Conservation (phyloP, 2,888 invertebrate genomes). For the Synanthedon tipuliformis region DNA sequence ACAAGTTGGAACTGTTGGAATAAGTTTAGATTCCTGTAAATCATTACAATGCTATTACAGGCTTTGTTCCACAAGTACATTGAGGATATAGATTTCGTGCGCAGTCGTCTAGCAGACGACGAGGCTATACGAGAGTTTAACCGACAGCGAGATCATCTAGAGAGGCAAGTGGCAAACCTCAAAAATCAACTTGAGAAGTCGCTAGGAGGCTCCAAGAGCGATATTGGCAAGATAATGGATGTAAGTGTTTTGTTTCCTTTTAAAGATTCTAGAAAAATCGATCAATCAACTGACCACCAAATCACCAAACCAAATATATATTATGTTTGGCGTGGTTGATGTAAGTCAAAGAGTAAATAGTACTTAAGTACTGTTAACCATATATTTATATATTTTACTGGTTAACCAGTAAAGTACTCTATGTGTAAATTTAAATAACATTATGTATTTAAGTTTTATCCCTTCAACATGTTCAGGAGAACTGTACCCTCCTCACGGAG, state of each 20-base stretch:
- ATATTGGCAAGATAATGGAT: slow-evolving; percentile 75
- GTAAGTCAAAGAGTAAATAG: too few species aligned
- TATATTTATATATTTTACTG: too few species aligned
- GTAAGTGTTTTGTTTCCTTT: slow-evolving; percentile 29
- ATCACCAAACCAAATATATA: too few species aligned
- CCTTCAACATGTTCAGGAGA: slow-evolving; percentile 65
- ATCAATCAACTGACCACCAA: too few species aligned
- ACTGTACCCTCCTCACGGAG: slow-evolving; percentile 80
- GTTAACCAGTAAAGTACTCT: too few species aligned
- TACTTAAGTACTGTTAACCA: too few species aligned
- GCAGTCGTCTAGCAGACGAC: slow-evolving; percentile 75
- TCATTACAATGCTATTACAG: slow-evolving; percentile 27
- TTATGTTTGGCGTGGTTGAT: too few species aligned
- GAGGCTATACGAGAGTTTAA: slow-evolving; percentile 81
- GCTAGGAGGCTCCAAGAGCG: slow-evolving; percentile 57
- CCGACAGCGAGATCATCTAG: slow-evolving; percentile 85
- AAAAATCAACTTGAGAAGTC: slow-evolving; percentile 43
- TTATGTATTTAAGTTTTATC: too few species aligned
- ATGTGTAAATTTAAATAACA: too few species aligned
- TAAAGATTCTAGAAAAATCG: too few species aligned
- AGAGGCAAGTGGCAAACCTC: slow-evolving; percentile 64
- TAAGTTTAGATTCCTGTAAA: too few species aligned
- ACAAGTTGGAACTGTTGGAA: too few species aligned
- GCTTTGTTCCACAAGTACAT: slow-evolving; percentile 78
- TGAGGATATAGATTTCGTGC: slow-evolving; percentile 75